A percentile compares a stretch with the other conserved stretches of the same genome.
Conservation (phyloP, 2,888 invertebrate genomes). For the Sabellastarte sp. region DNA sequence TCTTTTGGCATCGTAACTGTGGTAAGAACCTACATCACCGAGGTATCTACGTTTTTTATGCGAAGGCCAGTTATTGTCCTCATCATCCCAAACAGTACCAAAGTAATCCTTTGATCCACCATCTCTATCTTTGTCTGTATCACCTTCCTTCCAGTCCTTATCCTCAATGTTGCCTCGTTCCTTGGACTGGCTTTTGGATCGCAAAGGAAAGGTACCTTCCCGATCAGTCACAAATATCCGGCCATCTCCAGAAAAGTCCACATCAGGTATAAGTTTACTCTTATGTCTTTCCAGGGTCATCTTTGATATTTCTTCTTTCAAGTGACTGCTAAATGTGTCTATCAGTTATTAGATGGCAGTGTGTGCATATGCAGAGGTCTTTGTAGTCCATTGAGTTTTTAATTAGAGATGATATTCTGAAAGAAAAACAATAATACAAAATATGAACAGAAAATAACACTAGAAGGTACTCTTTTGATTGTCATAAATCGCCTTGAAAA, state of each 20-base stretch:
- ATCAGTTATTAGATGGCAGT: too few relatives aligned
- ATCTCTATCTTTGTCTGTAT: neutral
- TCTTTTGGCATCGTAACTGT: constrained; percentile 15
- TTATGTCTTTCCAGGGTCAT: constrained; percentile 19
- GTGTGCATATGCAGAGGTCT: too few relatives aligned
- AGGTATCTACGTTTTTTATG: neutral
- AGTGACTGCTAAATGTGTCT: too few relatives aligned
- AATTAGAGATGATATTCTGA: too few relatives aligned
- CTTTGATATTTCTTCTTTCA: too few relatives aligned
- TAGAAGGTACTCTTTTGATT: too few relatives aligned
- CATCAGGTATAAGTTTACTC: constrained; percentile 24
- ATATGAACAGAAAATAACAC: too few relatives aligned
- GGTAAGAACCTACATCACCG: constrained; percentile 9
- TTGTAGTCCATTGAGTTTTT: too few relatives aligned
- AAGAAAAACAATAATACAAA: too few relatives aligned
- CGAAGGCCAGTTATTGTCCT: neutral
- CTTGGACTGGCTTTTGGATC: constrained; percentile 1
- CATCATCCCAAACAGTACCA: too few relatives aligned
- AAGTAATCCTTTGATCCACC: neutral
- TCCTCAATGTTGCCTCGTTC: neutral
- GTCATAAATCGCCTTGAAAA: too few relatives aligned
- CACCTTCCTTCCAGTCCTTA: neutral
- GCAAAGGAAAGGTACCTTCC: constrained; percentile 23
- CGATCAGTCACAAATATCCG: constrained; percentile 15
- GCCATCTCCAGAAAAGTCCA: constrained; percentile 16